Evolutionary conservation across 2,888 invertebrate genomes (phyloP).

Genomic region (Agapetus fuscipes): DNA sequence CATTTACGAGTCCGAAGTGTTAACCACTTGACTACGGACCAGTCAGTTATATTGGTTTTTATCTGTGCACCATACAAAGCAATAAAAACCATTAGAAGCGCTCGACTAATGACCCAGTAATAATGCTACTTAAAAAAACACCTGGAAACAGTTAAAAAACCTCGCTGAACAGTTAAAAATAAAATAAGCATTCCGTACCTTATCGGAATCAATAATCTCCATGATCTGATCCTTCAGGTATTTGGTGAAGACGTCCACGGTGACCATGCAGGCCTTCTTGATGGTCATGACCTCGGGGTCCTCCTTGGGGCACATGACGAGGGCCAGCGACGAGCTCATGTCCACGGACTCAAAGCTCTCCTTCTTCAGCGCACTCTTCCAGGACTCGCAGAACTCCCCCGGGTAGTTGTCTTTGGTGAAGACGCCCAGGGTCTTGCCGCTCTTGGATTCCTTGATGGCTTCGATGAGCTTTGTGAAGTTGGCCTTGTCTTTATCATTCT

Average conservation of each 20-base stretch:
- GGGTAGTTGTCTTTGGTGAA: constrained; percentile 91
- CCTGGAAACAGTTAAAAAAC: too few species aligned
- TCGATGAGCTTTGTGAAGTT: constrained; percentile 73
- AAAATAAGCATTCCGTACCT: constrained; percentile 39
- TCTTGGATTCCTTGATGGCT: constrained; percentile 78
- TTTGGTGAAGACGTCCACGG: constrained; percentile 92
- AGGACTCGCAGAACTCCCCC: constrained; percentile 87
- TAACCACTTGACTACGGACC: too few species aligned
- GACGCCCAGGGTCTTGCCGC: constrained; percentile 79
- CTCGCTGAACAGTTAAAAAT: too few species aligned
- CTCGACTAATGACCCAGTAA: too few species aligned
- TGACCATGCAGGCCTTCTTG: constrained; percentile 86
- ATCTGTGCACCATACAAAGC: too few species aligned
- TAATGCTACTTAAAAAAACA: too few species aligned
- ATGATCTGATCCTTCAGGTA: constrained; percentile 96
- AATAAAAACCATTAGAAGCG: too few species aligned
- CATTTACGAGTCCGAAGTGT: too few species aligned
- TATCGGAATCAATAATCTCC: constrained; percentile 97
- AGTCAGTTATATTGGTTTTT: too few species aligned
- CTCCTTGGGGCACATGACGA: constrained; percentile 90
- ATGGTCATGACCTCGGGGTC: constrained; percentile 82
- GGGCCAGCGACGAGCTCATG: constrained; percentile 73
- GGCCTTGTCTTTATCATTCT: constrained; percentile 86
- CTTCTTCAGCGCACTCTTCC: constrained; percentile 69
- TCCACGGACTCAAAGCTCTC: constrained; percentile 81